Evolutionary conservation across 92 coral and sea anemone genomes (phyloP), one percentile per base, ranked within the genome.

Genomic region (Paragorgia papillata): DNA sequence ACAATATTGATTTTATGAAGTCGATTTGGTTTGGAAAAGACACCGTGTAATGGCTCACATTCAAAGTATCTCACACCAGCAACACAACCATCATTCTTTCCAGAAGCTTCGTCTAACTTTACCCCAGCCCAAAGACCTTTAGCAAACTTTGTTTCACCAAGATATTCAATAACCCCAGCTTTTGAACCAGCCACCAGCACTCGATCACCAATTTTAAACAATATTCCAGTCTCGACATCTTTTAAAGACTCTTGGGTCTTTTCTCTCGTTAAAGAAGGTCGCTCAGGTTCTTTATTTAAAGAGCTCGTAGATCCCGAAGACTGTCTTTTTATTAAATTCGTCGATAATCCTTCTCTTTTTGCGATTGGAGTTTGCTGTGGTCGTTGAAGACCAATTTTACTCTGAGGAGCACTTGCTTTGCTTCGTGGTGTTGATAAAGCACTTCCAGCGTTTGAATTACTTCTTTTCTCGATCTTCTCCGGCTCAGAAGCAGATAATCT

Each of bases 121-220:
- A 95, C 87, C 8, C 99, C 99, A 62, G 97, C 99, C 99, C 99
- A 95, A 30, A 84, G 88, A 14, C 99, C 99, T 75, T 95, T 95
- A 37, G 99, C 99, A 73, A 95, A 95, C 53, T 89, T 83, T 56
- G 99, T 90, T 68, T 91, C 97, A 37, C 99, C 99, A 32, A 95
- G 77, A 80, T 88, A 95, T 19, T 92, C 97, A 78, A 95, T 84
- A 50, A 86, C 92, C 29, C 99, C 99, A 10, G 97, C 82, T 67
- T 95, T 95, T 60, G 97, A 57, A 8, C 89, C 91, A 40, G 89
- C 89, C 1, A 95, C 99, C 49, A 95, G 81, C 41, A 95, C 99
- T 86, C 99, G 95, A 69, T 95, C 99, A 55, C 97, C 99, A 75
- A 95, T 77, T 48, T 85, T 82, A 66, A 88, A 87, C 68, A 86